Evolutionary conservation across 2,113 vertebrate species (phyloP), one percentile per base, ranked within the genome.

Genomic region (Mastomys natalensis): DNA sequence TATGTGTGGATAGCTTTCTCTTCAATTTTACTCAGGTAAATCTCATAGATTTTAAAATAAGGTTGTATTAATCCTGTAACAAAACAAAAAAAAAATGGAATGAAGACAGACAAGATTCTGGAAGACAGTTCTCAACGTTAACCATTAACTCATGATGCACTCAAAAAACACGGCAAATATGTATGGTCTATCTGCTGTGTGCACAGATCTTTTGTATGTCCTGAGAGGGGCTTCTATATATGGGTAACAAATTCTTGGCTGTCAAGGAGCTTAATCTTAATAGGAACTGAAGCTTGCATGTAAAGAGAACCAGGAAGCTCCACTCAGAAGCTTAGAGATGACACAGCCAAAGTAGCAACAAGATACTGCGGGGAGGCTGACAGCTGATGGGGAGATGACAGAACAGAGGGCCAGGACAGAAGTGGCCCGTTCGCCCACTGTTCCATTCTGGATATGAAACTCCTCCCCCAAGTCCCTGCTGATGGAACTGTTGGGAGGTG

Each of bases 11-110:
- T 72, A 82, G 76, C 77, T 78, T 74, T 17, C 37, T 21, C 55
- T 90, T 91, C 55, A 11, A 58, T 85, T 78, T 80, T 53, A 64
- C 51, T 55, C 48, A 21, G 8, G 11, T 45, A 40, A 31, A 55
- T 13, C 34, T 88, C 76, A 19, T 82, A 29, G 62, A n/a, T 77
- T 95, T 88, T 84, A 70, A 72, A 88, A 77, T 96, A 70, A 91
- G 17, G 7, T 91, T 48, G 29, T 22, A 53, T 45, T 82, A 45
- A 74, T 55, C 64, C 48, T 45, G 29, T 74, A 43, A n/a, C 34
- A 15, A 81, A 80, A 92, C 73, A n/a, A n/a, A n/a, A n/a, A 74
- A 85, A 80, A 53, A 89, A 88, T 12, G 7, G 64, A 81, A 68
- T 96, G 37, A 64, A 72, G 70, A 45, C 68, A 60, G 64, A 89